Percentiles rank a stretch among this genome's conserved stretches.
These are phyloP conservation scores for Acrocephalus scirpaceus DNA, from an alignment of 2,797 vertebrate genomes.

Conservation along the genomic window DNA sequence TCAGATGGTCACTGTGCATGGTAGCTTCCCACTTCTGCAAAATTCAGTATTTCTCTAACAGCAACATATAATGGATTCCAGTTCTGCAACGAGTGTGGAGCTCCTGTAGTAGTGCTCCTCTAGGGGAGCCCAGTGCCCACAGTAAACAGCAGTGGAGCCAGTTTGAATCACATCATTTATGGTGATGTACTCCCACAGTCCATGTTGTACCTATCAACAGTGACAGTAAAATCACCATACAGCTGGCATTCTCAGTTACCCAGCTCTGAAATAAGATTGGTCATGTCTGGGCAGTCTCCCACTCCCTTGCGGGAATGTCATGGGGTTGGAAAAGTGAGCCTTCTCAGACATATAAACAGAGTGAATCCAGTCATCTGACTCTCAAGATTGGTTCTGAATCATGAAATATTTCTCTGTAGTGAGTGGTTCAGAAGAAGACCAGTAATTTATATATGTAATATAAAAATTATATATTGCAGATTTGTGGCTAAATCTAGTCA, in stretches of 20 bases:
- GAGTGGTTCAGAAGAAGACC: background rate
- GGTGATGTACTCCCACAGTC: background rate
- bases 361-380: background rate
- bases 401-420: background rate
- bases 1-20: background rate
- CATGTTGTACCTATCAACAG: background rate
- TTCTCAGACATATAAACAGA: background rate
- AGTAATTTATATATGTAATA: background rate
- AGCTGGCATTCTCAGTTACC: background rate
- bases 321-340: background rate
- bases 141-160: background rate
- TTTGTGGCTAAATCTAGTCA: conserved; percentile 8
- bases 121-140: background rate
- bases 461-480: conserved; percentile 6
- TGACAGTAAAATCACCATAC: background rate
- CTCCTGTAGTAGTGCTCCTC: background rate
- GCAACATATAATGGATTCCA: background rate
- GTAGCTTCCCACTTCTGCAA: background rate
- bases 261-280: background rate
- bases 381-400: background rate
- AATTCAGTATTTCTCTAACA: background rate
- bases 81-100: background rate
- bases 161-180: background rate
- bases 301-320: background rate
- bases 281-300: background rate